Evolutionary conservation across 2,888 invertebrate genomes (phyloP).

Genomic region (Tetheella fluctuosa): DNA sequence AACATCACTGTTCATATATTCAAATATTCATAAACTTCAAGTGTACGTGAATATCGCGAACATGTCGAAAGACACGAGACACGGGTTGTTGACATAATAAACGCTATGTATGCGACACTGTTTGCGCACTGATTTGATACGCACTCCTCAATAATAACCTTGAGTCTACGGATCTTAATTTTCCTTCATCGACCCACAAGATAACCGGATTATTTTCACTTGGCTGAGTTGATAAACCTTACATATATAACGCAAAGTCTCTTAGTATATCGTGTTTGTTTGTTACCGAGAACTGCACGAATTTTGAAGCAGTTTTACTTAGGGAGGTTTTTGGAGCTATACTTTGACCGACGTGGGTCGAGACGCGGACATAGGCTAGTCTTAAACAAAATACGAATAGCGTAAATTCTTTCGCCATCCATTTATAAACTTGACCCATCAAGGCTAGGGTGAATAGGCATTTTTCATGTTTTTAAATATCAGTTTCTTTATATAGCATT

Average conservation of each 20-base stretch:
- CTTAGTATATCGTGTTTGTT: too few relatives aligned
- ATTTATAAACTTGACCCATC: background rate
- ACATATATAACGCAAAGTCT: background rate
- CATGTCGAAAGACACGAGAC: background rate
- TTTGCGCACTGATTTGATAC: too few relatives aligned
- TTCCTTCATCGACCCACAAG: background rate
- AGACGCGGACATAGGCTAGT: too few relatives aligned
- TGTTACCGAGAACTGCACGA: too few relatives aligned
- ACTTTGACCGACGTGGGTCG: too few relatives aligned
- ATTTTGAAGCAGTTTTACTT: too few relatives aligned
- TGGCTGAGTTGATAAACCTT: background rate
- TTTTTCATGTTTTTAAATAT: background rate
- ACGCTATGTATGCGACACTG: too few relatives aligned
- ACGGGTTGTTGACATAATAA: background rate
- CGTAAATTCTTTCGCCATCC: background rate
- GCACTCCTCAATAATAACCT: background rate
- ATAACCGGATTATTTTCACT: background rate
- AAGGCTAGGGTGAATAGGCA: background rate
- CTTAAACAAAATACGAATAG: background rate
- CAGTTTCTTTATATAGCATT: background rate
- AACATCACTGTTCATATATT: too few relatives aligned
- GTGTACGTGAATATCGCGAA: background rate
- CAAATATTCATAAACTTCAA: too few relatives aligned
- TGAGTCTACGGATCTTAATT: background rate
- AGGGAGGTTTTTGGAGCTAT: too few relatives aligned